These are phyloP conservation scores for Hemicordylus capensis DNA, from an alignment of 2,113 vertebrate species.

Conservation along the genomic window DNA sequence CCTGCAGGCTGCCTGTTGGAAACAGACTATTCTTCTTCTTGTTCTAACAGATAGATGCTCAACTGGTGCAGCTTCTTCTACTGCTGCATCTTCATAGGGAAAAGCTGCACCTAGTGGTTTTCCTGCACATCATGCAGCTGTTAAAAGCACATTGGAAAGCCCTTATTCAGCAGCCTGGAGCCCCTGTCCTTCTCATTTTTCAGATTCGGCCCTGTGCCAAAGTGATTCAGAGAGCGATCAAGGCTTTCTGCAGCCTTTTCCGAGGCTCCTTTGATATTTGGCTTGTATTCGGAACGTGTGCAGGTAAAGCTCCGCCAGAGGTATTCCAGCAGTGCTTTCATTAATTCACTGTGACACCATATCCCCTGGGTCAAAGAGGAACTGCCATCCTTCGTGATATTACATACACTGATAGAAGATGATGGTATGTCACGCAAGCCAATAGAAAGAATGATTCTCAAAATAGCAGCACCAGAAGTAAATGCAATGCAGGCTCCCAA, in stretches of 20 bases:
- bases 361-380: constrained; percentile 12
- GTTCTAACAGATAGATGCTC: neutral
- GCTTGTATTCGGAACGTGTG: constrained; percentile 16
- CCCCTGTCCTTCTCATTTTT: neutral
- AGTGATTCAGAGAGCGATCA: neutral
- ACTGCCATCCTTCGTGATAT: neutral
- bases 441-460: neutral
- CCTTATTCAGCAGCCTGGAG: neutral
- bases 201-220: neutral
- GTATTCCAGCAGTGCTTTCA: neutral
- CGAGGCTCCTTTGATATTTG: neutral
- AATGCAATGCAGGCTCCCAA: neutral
- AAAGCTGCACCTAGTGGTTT: neutral
- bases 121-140: neutral
- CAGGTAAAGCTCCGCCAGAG: constrained; percentile 9
- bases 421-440: neutral
- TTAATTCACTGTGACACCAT: neutral
- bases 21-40: neutral
- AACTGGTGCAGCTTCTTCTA: neutral
- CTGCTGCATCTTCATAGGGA: neutral
- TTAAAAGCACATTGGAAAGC: neutral
- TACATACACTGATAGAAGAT: neutral
- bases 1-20: neutral
- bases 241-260: neutral
- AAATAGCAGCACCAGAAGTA: neutral